These are phyloP conservation scores for Drosophila lini DNA, from an alignment of 1,140 invertebrate genomes.

Conservation along the genomic window DNA sequence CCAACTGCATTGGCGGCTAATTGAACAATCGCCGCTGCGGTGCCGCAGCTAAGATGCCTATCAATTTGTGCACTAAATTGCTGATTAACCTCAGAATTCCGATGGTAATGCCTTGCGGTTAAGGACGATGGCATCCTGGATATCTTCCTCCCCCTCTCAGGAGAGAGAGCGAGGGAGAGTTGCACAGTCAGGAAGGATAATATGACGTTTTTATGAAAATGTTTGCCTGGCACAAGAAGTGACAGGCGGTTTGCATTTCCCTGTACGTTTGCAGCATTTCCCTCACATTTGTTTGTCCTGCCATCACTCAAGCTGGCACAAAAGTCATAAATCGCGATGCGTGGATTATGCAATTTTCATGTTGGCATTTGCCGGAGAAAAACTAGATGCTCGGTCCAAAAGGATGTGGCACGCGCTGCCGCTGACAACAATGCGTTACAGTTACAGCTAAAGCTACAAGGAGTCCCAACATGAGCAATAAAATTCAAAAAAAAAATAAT, in stretches of 20 bases:
- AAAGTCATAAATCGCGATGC: conserved; percentile 83
- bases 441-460: conserved; percentile 33
- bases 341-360: conserved; percentile 83
- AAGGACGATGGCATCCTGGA: not conserved
- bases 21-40: conserved; percentile 49
- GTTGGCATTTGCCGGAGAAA: conserved; percentile 66
- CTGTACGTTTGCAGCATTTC: conserved; percentile 59
- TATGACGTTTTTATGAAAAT: conserved; percentile 54
- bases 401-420: conserved; percentile 49
- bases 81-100: conserved; percentile 67
- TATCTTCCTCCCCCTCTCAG: not conserved
- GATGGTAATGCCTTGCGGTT: conserved; percentile 54
- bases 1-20: conserved; percentile 56
- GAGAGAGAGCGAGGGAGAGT: not conserved
- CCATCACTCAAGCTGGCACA: conserved; percentile 71
- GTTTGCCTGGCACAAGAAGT: conserved; percentile 41
- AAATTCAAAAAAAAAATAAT: conserved; percentile 26
- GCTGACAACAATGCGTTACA: conserved; percentile 76
- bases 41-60: conserved; percentile 51
- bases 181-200: conserved; percentile 19
- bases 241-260: conserved; percentile 71
- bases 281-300: conserved; percentile 75
- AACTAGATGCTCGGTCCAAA: conserved; percentile 30
- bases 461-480: conserved; percentile 34
- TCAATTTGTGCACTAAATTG: conserved; percentile 78